These are phyloP conservation scores for Coelogynopora nodosa DNA, from an alignment of 2,888 invertebrate genomes.

Conservation along the genomic window DNA sequence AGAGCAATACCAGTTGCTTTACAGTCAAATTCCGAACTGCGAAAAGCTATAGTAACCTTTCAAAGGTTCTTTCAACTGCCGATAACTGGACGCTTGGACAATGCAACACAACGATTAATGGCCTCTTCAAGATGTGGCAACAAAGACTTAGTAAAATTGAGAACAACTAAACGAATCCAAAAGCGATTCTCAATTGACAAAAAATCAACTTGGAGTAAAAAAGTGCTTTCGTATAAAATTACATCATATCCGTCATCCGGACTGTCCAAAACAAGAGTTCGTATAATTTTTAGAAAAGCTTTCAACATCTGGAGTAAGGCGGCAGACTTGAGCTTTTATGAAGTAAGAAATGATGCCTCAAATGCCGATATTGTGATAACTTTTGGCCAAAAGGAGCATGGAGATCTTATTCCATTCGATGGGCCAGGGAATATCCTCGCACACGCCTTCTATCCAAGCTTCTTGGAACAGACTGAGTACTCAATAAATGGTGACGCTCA, in stretches of 20 bases:
- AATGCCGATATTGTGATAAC: slow-evolving; percentile 37
- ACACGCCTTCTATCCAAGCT: slow-evolving; percentile 84
- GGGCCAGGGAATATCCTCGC: slow-evolving; percentile 72
- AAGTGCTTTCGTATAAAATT: slow-evolving; percentile 5
- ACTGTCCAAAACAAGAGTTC: not conserved
- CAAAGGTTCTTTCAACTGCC: slow-evolving; percentile 63
- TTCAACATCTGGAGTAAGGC: slow-evolving; percentile 39
- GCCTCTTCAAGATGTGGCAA: slow-evolving; percentile 77
- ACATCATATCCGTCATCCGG: slow-evolving; percentile 31
- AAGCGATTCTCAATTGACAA: slow-evolving; percentile 21
- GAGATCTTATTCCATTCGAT: slow-evolving; percentile 67
- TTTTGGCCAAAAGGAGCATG: slow-evolving; percentile 38
- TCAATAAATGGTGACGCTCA: slow-evolving; percentile 75
- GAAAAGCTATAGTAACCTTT: too few relatives aligned
- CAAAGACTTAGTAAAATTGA: slow-evolving; percentile 67
- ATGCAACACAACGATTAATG: slow-evolving; percentile 72
- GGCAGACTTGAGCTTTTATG: slow-evolving; percentile 33
- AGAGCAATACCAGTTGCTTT: too few relatives aligned
- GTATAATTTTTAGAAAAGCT: slow-evolving; percentile 1
- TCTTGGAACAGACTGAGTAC: slow-evolving; percentile 53
- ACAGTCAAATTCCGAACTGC: too few relatives aligned
- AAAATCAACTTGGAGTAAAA: not conserved
- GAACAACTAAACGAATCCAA: not conserved
- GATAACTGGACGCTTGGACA: slow-evolving; percentile 79
- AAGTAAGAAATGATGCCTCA: slow-evolving; percentile 39